These are phyloP conservation scores for Ophioninae sp. DNA, from an alignment of 2,888 invertebrate species.

Conservation along the genomic window DNA sequence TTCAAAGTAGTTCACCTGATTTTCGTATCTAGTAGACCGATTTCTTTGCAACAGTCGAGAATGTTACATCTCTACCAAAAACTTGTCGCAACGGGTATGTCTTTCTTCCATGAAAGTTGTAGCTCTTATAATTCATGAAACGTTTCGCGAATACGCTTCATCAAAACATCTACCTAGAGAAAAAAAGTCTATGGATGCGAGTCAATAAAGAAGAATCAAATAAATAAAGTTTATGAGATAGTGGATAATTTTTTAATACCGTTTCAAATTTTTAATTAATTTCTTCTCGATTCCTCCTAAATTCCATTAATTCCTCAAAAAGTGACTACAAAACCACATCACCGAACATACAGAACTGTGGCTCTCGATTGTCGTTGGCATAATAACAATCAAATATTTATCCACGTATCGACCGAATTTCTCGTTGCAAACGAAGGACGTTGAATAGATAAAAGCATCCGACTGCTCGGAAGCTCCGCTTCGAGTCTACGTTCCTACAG, in stretches of 20 bases:
- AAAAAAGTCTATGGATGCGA: no score
- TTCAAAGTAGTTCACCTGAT: not conserved
- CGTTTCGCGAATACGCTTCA: not conserved
- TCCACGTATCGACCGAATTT: slow-evolving; percentile 17
- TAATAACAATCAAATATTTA: slow-evolving; percentile 34
- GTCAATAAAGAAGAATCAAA: no score
- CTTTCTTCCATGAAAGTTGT: not conserved
- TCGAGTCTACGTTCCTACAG: not conserved
- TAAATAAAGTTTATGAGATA: not conserved
- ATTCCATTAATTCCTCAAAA: not conserved
- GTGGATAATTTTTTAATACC: not conserved
- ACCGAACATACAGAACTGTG: not conserved
- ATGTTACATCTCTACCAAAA: not conserved
- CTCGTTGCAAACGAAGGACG: slow-evolving; percentile 47
- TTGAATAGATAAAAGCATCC: slow-evolving; percentile 35
- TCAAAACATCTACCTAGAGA: not conserved
- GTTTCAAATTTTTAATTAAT: not conserved
- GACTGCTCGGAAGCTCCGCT: slow-evolving; percentile 15
- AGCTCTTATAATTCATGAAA: not conserved
- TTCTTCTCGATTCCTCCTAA: not conserved
- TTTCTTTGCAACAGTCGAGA: not conserved
- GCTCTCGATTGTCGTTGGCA: slow-evolving; percentile 5
- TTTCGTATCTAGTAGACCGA: not conserved
- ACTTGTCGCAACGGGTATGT: not conserved
- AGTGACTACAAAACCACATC: slow-evolving; percentile 5